Percentiles rank a stretch among this genome's conserved stretches.
These are phyloP conservation scores for Chondrilla cf. caribensis DNA, from an alignment of 37 sponge, comb jelly and placozoan genomes.

Conservation along the genomic window DNA sequence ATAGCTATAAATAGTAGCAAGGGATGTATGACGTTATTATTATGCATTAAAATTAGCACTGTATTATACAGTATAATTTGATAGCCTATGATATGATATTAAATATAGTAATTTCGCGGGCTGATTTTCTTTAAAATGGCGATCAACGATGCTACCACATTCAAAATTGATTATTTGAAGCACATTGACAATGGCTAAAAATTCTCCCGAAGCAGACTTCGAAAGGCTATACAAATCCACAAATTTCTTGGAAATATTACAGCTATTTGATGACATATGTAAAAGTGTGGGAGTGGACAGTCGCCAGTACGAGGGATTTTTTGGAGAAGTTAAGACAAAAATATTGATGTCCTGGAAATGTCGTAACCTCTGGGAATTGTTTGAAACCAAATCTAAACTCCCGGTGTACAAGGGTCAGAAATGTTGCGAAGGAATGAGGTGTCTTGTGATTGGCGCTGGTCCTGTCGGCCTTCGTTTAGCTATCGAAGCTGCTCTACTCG, in stretches of 20 bases:
- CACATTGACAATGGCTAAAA: no score
- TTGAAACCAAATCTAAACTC: conserved; percentile 57
- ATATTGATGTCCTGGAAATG: conserved; percentile 69
- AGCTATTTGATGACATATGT: conserved; percentile 40
- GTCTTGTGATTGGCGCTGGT: conserved; percentile 85
- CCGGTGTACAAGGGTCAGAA: conserved; percentile 61
- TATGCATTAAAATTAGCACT: no score
- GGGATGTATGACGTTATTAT: no score
- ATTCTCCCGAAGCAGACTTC: neutral
- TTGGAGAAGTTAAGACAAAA: conserved; percentile 52
- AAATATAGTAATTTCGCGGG: no score
- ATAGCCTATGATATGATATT: no score
- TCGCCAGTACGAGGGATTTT: conserved; percentile 47
- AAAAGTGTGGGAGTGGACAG: conserved; percentile 36
- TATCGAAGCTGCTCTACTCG: conserved; percentile 86
- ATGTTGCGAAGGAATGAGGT: conserved; percentile 53
- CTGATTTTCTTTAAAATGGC: no score
- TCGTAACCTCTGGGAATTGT: conserved; percentile 63
- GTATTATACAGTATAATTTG: no score
- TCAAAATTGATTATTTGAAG: no score
- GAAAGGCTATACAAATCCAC: conserved; percentile 32
- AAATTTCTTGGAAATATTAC: conserved; percentile 30
- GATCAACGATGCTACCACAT: no score
- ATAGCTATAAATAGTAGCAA: no score
- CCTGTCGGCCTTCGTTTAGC: conserved; percentile 89